Evolutionary conservation across 2,888 invertebrate species (phyloP).

Genomic region (Dryadula phaetusa): DNA sequence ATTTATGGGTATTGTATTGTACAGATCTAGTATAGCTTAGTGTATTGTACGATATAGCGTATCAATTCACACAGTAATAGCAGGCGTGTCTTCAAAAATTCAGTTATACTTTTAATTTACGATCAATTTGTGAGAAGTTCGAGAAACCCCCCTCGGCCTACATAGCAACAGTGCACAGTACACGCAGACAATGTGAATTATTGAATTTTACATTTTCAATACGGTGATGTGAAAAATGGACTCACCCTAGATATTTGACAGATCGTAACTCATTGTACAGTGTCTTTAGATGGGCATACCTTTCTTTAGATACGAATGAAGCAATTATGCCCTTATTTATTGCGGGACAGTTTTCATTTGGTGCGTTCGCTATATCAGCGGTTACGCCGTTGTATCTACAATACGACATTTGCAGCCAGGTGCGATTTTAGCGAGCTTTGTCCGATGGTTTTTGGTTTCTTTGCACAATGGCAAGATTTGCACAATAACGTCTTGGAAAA

Average conservation of each 20-base stretch:
- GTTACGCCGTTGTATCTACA: conserved; percentile 57
- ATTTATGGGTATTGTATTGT: neutral
- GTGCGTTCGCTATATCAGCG: conserved; percentile 51
- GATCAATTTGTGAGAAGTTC: conserved; percentile 70
- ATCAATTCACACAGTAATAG: conserved; percentile 56
- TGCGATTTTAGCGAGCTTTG: conserved; percentile 63
- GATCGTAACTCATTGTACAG: conserved; percentile 76
- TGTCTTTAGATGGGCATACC: too few species aligned
- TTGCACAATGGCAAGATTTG: conserved; percentile 79
- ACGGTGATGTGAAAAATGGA: conserved; percentile 73
- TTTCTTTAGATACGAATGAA: conserved; percentile 54
- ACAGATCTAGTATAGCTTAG: neutral
- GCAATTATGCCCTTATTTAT: conserved; percentile 76
- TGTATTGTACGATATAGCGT: conserved; percentile 49
- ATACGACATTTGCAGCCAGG: conserved; percentile 64
- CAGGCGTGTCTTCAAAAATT: conserved; percentile 56
- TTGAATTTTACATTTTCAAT: conserved; percentile 76
- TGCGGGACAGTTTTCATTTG: conserved; percentile 69
- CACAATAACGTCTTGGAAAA: conserved; percentile 75
- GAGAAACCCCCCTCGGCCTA: conserved; percentile 36
- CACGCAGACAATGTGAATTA: conserved; percentile 75
- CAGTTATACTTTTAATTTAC: conserved; percentile 68
- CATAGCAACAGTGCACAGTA: conserved; percentile 62
- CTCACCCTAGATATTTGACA: conserved; percentile 68
- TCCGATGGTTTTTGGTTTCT: conserved; percentile 64